A percentile compares a stretch with the other conserved stretches of the same genome.
These are phyloP conservation scores for Gila robusta DNA, from an alignment of 2,797 vertebrate species.

Conservation along the genomic window DNA sequence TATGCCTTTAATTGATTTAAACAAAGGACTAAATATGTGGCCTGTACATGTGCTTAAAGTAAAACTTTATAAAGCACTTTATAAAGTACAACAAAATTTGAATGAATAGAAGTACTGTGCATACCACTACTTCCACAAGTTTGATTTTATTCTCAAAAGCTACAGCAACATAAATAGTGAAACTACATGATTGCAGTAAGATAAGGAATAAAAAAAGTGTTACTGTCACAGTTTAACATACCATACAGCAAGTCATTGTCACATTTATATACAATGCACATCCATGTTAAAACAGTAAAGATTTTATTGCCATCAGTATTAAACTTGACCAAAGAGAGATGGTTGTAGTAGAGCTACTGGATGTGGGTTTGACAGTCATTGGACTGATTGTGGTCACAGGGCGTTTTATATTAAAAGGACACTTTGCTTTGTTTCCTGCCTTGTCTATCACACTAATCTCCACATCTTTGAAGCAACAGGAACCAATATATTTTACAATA, in stretches of 20 bases:
- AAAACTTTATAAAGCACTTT: background rate
- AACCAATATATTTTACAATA: background rate
- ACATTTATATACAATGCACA: background rate
- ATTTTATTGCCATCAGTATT: background rate
- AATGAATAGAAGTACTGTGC: background rate
- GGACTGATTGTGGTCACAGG: conserved; percentile 10
- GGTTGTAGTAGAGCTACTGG: background rate
- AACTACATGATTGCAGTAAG: background rate
- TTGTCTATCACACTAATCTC: conserved; percentile 38
- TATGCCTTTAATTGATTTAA: background rate
- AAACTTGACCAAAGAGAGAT: conserved; percentile 12
- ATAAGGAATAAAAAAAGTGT: background rate
- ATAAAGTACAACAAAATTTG: background rate
- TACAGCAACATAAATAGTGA: background rate
- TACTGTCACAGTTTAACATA: background rate
- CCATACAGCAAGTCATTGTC: background rate
- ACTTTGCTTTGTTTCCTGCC: conserved; percentile 30
- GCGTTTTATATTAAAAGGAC: conserved; percentile 21
- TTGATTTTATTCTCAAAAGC: background rate
- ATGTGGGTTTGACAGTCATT: background rate
- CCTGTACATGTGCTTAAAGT: background rate
- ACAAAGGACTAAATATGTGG: background rate
- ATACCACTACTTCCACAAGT: background rate
- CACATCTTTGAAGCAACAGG: conserved; percentile 41
- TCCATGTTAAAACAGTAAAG: background rate